phyloP scores from a whole-genome alignment of 2,888 invertebrate genomes.

The Anodontia alba region DNA sequence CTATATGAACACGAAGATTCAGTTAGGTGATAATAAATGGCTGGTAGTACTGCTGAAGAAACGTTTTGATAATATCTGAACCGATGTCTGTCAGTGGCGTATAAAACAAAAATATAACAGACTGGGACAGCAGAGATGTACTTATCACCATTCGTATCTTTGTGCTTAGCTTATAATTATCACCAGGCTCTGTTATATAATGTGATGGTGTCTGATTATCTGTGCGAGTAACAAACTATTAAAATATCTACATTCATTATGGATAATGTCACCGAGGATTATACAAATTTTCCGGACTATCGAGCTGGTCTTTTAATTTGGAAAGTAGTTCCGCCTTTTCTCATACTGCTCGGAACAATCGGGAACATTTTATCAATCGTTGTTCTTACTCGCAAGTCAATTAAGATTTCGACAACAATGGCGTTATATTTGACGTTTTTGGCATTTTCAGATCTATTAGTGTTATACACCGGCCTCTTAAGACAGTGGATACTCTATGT shows the following conservation, averaged over 20 bases:
- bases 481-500: slow-evolving; percentile 67
- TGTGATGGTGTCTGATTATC: too few relatives aligned
- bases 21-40: too few relatives aligned
- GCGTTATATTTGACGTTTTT: slow-evolving; percentile 73
- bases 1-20: too few relatives aligned
- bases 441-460: slow-evolving; percentile 69
- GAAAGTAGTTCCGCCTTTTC: slow-evolving; percentile 68
- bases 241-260: neutral
- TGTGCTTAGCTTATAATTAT: too few relatives aligned
- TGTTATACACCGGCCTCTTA: slow-evolving; percentile 75
- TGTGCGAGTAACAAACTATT: too few relatives aligned
- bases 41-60: too few relatives aligned
- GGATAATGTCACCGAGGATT: slow-evolving; percentile 10
- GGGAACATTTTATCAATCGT: slow-evolving; percentile 75
- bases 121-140: too few relatives aligned
- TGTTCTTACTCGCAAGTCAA: slow-evolving; percentile 66
- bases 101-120: too few relatives aligned
- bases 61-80: too few relatives aligned
- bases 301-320: slow-evolving; percentile 60
- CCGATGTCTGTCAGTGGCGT: too few relatives aligned
- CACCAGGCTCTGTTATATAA: too few relatives aligned
- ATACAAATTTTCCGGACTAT: slow-evolving; percentile 41
- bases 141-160: too few relatives aligned
- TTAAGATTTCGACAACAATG: slow-evolving; percentile 68
- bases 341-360: slow-evolving; percentile 75